phyloP scores from a whole-genome alignment of 2,113 vertebrate genomes.

The Crotalus viridis region DNA sequence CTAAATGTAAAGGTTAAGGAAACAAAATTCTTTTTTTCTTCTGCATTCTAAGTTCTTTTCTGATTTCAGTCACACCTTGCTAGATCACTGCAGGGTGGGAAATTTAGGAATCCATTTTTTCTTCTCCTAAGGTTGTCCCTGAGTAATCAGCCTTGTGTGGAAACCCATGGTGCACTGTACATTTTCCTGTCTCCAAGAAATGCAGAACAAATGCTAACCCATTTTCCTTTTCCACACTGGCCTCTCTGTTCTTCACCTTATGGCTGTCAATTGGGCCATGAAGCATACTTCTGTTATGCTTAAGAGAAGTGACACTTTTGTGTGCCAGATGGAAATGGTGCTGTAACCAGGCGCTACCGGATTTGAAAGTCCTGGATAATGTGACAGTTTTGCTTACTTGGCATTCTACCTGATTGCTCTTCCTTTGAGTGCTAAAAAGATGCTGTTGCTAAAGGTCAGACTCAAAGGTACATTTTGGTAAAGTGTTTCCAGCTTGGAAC shows the following conservation, averaged over 20 bases:
- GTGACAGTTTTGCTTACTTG: background rate
- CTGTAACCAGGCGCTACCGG: background rate
- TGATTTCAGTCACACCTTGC: constrained; percentile 1
- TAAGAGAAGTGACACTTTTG: background rate
- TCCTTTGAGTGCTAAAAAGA: background rate
- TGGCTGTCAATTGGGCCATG: background rate
- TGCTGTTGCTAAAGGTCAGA: background rate
- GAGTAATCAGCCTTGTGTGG: background rate
- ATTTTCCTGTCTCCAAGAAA: background rate
- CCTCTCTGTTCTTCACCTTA: background rate
- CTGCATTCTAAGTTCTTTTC: constrained; percentile 40
- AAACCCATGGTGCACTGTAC: background rate
- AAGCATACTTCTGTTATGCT: background rate
- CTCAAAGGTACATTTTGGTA: background rate
- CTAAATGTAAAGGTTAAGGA: constrained; percentile 66
- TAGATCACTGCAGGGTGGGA: background rate
- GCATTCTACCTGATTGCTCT: background rate
- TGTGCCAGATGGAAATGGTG: background rate
- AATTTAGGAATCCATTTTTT: background rate
- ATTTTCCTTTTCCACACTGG: background rate
- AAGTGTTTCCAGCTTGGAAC: too few species aligned
- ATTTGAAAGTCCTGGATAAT: background rate
- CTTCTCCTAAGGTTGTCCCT: too few species aligned
- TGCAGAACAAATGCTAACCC: background rate
- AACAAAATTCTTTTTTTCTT: constrained; percentile 48